Conservation (phyloP, 2,888 invertebrate species). For the Griposia aprilina region DNA sequence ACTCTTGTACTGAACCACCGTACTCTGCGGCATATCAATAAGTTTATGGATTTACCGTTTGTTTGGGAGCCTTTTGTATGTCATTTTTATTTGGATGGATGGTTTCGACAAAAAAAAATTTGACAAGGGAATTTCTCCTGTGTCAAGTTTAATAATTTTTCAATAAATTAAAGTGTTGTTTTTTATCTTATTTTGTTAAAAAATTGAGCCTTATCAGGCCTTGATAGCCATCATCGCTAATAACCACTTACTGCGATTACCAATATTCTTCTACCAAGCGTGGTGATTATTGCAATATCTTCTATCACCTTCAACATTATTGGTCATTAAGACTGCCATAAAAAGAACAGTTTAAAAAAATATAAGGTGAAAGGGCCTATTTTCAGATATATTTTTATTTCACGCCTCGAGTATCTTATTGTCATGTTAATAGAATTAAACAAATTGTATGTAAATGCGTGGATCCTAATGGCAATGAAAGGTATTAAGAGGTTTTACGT, state of each 20-base stretch:
- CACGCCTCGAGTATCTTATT: constrained; percentile 20
- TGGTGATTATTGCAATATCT: background rate
- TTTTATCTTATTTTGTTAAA: background rate
- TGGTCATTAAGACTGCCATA: background rate
- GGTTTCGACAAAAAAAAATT: constrained; percentile 11
- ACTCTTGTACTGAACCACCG: constrained; percentile 49
- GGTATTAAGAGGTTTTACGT: constrained; percentile 30
- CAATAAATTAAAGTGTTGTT: background rate
- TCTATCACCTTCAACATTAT: background rate
- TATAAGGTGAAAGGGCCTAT: background rate
- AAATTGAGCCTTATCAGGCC: background rate
- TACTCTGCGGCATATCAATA: constrained; percentile 64
- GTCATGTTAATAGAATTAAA: constrained; percentile 45
- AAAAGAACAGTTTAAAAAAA: background rate
- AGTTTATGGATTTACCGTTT: constrained; percentile 64
- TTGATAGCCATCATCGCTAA: background rate
- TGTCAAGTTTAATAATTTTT: background rate
- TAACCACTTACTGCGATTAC: background rate
- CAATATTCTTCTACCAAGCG: background rate
- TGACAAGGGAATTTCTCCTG: background rate
- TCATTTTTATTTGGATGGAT: constrained; percentile 40
- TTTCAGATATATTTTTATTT: background rate
- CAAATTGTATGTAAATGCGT: constrained; percentile 33
- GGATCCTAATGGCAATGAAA: constrained; percentile 31
- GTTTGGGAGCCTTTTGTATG: constrained; percentile 51